Conservation (phyloP, 1,140 invertebrate genomes). For the Paraescarpia echinospica region DNA sequence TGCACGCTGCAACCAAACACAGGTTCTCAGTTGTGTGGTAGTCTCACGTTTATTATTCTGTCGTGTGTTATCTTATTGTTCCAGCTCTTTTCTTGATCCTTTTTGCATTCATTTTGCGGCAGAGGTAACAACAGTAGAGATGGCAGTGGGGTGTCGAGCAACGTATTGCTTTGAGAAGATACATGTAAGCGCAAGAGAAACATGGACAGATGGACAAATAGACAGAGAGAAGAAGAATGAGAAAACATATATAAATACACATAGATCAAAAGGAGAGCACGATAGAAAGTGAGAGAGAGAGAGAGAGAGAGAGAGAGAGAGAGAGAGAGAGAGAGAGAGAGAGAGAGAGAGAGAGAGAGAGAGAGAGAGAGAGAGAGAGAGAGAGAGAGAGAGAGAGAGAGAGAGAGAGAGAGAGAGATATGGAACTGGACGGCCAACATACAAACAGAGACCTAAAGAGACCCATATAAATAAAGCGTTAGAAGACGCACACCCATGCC, state of each 20-base stretch:
- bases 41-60: background rate
- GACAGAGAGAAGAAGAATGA: background rate
- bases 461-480: no score
- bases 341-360: background rate
- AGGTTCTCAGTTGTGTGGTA: background rate
- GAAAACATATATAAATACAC: background rate
- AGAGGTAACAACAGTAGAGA: background rate
- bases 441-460: background rate
- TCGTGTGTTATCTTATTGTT: background rate
- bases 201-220: background rate
- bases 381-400: background rate
- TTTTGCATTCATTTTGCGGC: background rate
- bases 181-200: background rate
- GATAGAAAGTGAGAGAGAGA: background rate
- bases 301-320: background rate
- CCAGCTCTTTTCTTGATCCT: background rate
- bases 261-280: background rate
- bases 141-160: background rate
- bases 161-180: background rate
- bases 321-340: background rate
- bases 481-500: background rate
- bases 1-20: conserved; percentile 59
- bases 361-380: background rate
- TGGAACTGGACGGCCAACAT: background rate
- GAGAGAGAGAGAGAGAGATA: background rate